Base-by-base conservation (phyloP, 2,797 vertebrate genomes). In the Eospalax fontanierii region DNA sequence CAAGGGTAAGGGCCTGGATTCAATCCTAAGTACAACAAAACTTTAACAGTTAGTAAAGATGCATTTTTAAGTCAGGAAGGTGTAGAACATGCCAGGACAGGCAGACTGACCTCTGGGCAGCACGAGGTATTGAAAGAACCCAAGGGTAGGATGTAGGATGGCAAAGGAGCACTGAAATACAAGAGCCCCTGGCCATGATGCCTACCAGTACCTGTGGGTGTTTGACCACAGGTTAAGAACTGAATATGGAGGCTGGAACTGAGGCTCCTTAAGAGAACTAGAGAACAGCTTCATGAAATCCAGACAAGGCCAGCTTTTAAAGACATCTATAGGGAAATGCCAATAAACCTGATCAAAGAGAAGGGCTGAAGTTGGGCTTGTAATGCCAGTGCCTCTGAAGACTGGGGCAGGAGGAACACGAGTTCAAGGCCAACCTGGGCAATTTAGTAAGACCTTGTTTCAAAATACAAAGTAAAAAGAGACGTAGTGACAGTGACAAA, bases 121-220 rank as follows among this genome's bases (percentile, higher is more conserved):
- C 30, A 68, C 7, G 35, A 40, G 59, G 38, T 19, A 1, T 35
- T 40, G 18, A 43, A 40, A 46, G 61, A 33, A 38, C 11, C 30
- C 2, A 2, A 3, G 16, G 91, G 71, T 15, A 4, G 0, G 46
- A 21, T 0, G 43, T 2, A 33, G 74, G 59, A 12, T 15, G 2
- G 76, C 0, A 24, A 65, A 0, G 74, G 35, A 9, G 9, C 28
- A 6, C 0, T 4, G 26, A 54, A 50, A 28, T 1, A 0, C 10
- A 21, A 0, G 57, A 24, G n/a, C 4, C 15, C 8, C 18, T 0
- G 43, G 65, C 4, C 9, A 6, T 43, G 26, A 3, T 8, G 26
- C 24, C n/a, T 78, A 65, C 26, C 4, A 24, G 18, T 68, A 11
- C 5, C 63, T 3, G 1, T 2, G 38, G n/a, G 63, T 19, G 2